Evolutionary conservation across 2,113 vertebrate genomes (phyloP).

Genomic region (Sylvilagus bachmani): DNA sequence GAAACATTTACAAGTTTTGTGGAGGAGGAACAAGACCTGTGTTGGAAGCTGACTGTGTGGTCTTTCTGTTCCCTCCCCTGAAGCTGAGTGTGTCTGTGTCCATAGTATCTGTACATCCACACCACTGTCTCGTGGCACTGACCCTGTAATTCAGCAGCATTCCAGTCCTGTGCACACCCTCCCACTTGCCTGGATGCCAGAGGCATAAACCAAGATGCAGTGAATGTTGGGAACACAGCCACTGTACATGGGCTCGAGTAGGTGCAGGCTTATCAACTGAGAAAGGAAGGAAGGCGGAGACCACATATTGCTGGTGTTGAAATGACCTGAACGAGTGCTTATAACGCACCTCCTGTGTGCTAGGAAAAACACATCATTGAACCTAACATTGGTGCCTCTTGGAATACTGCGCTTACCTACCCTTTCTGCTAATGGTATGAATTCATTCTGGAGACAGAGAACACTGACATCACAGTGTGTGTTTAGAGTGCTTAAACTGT

Average conservation of each 20-base stretch:
- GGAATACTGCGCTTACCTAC: no score
- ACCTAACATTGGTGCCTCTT: background rate
- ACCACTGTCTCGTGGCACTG: no score
- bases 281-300: background rate
- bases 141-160: background rate
- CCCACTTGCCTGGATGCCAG: background rate
- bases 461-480: accelerated
- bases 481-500: background rate
- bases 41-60: background rate
- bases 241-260: accelerated
- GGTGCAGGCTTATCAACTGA: background rate
- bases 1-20: constrained; percentile 2
- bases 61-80: background rate
- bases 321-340: background rate
- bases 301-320: background rate
- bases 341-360: accelerated
- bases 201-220: background rate
- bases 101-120: accelerated
- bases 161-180: background rate
- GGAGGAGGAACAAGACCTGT: background rate
- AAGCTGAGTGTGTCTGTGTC: background rate
- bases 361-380: accelerated
- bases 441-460: background rate
- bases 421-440: no score
- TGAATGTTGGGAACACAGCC: background rate